Evolutionary conservation across 2,113 vertebrate genomes (phyloP), one percentile per base, ranked within the genome.

Genomic region (Symphodus melops): DNA sequence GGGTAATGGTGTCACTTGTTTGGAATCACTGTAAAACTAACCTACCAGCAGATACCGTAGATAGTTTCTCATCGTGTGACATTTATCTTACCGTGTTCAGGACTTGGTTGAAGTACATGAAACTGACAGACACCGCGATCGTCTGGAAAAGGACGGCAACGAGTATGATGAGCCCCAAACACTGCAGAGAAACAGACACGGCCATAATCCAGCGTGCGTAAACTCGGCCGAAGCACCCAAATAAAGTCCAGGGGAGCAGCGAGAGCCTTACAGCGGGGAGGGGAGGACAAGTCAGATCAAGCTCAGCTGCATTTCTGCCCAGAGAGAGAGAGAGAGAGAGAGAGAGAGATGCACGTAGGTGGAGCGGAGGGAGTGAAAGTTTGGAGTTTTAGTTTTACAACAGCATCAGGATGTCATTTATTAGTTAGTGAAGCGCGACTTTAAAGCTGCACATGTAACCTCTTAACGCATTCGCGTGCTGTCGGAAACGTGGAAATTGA

Each of bases 71-170:
- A 28, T 41, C 21, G 33, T 16, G 54, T 42, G 4, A 25, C 25
- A 25, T 33, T 5, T 33, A 5, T 71, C 96, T 92, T 58, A 97
- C 97, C 95, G 96, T 94, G 62, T 88, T 91, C 56, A 97, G 88
- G 78, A 96, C 93, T 41, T 89, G 94, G 88, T 90, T 94, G 92
- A 98, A 96, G 92, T 97, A 96, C 19, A 97, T 8, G 57, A 94
- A 96, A 8, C 95, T 96, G 77, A 97, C 76, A 0, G 94, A 93
- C 48, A 96, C 90, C n/a, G 91, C 93, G 16, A 96, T 68, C 48
- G 91, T 92, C 85, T 97, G 97, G 61, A 97, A 84, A 0, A 96
- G 91, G 54, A 96, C 74, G 0, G 93, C 92, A 37, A 81, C 86
- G 17, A 94, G 86, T 1, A 95, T 68, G 52, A 95, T 76, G 56